Conservation (phyloP, 2,888 invertebrate species). For the Serripes groenlandicus region DNA sequence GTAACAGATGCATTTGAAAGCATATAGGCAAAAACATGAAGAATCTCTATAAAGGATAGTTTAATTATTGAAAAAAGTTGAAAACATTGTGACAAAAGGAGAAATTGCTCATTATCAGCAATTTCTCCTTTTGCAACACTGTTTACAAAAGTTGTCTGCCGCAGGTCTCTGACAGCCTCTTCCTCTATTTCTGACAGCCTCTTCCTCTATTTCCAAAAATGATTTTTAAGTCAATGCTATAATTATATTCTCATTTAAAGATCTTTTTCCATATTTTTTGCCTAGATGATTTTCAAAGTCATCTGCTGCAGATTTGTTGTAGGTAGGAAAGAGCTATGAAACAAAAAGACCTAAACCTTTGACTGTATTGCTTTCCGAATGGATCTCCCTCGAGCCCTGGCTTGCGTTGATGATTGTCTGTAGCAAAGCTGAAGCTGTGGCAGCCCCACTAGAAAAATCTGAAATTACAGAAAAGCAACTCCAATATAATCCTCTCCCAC, state of each 20-base stretch:
- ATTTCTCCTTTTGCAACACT: not conserved
- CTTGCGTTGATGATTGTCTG: constrained; percentile 20
- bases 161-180: not conserved
- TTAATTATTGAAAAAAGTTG: too few species aligned
- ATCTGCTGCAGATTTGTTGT: too few species aligned
- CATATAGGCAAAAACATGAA: too few species aligned
- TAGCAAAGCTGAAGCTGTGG: constrained; percentile 12
- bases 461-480: not conserved
- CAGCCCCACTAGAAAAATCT: constrained; percentile 14
- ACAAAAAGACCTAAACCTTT: not conserved
- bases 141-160: not conserved
- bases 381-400: constrained; percentile 3
- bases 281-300: too few species aligned
- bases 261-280: too few species aligned
- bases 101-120: not conserved
- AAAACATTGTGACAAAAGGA: not conserved
- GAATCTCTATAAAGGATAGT: too few species aligned
- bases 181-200: not conserved
- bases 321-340: too few species aligned
- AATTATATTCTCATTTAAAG: too few species aligned
- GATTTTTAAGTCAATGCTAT: not conserved
- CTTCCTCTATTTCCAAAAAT: not conserved
- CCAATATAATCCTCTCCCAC: too few species aligned
- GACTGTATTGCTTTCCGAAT: not conserved
- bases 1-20: too few species aligned